These are phyloP conservation scores for Trachelus stipa DNA, from an alignment of 2,888 invertebrate genomes.

Conservation along the genomic window DNA sequence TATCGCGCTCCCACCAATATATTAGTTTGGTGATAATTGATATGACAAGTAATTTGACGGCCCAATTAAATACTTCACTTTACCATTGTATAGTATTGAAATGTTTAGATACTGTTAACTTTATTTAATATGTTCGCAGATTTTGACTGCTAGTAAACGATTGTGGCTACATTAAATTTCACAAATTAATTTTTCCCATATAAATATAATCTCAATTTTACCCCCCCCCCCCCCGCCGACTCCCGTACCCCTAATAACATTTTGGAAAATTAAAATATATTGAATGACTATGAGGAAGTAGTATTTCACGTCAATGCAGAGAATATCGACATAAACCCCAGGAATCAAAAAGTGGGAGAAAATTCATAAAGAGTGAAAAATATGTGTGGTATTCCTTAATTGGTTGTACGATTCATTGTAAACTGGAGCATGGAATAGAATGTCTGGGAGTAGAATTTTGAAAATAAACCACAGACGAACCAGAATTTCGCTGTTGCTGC, in stretches of 20 bases:
- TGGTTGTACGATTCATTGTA: background rate
- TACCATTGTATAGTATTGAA: too few species aligned
- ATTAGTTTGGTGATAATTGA: too few species aligned
- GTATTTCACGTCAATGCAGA: background rate
- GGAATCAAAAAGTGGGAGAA: too few species aligned
- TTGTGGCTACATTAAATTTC: background rate
- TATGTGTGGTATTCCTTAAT: background rate
- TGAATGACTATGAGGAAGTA: background rate
- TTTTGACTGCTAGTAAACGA: too few species aligned
- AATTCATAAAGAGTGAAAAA: background rate
- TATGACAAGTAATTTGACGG: too few species aligned
- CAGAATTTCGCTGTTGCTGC: background rate
- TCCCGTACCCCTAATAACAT: background rate
- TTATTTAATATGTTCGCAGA: too few species aligned
- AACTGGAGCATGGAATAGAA: background rate
- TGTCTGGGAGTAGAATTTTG: background rate
- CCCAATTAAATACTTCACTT: too few species aligned
- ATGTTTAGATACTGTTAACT: too few species aligned
- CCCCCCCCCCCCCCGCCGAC: too few species aligned
- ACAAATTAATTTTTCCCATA: background rate
- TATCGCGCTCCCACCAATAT: too few species aligned
- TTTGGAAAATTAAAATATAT: background rate
- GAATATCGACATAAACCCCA: background rate
- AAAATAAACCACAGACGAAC: background rate
- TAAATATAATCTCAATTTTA: background rate